Evolutionary conservation across 2,797 vertebrate genomes (phyloP).

Genomic region (Chaetodon trifasciatus): DNA sequence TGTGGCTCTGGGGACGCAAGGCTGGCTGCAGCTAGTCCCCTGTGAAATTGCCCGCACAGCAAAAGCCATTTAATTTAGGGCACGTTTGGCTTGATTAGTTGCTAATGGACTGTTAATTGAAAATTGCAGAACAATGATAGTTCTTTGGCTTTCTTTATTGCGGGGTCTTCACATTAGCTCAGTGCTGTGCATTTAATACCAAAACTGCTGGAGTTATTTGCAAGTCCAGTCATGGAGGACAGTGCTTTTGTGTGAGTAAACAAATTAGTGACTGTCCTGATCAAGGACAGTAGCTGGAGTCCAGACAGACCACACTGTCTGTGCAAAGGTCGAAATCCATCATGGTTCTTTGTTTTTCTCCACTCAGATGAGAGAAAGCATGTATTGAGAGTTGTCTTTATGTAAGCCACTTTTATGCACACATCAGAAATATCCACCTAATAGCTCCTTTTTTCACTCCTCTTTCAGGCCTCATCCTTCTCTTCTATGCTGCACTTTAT

Average conservation of each 20-base stretch:
- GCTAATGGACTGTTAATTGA: constrained; percentile 80
- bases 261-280: constrained; percentile 64
- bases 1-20: constrained; percentile 83
- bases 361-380: constrained; percentile 27
- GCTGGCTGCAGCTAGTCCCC: constrained; percentile 83
- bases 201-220: constrained; percentile 37
- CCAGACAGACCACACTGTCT: constrained; percentile 39
- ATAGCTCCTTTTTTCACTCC: constrained; percentile 24
- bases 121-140: constrained; percentile 67
- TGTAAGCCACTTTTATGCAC: constrained; percentile 29
- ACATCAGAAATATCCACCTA: constrained; percentile 10
- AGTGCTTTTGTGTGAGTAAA: constrained; percentile 55
- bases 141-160: constrained; percentile 53
- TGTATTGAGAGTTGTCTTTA: constrained; percentile 30
- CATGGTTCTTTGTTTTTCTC: constrained; percentile 41
- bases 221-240: constrained; percentile 19
- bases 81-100: constrained; percentile 81
- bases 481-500: constrained; percentile 96
- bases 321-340: constrained; percentile 21
- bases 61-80: constrained; percentile 83
- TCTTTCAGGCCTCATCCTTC: constrained; percentile 91
- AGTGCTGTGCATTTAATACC: constrained; percentile 22
- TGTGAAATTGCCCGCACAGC: constrained; percentile 85
- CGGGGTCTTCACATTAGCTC: constrained; percentile 32
- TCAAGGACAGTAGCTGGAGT: constrained; percentile 64